Conservation (phyloP, 2,888 invertebrate species). For the Aspidapion aeneum region DNA sequence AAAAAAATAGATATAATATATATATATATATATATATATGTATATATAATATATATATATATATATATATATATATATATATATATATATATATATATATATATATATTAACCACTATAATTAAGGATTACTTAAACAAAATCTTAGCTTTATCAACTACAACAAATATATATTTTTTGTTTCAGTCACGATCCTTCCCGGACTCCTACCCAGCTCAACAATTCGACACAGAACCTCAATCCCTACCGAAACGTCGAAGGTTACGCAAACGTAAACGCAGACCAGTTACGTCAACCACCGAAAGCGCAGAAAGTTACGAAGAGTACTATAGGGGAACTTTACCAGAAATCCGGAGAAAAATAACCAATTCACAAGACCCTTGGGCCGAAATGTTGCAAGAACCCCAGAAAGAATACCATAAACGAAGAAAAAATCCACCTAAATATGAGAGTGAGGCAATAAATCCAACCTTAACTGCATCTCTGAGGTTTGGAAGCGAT, state of each 20-base stretch:
- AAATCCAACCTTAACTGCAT: neutral
- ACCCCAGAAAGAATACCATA: conserved; percentile 30
- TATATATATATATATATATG: too few relatives aligned
- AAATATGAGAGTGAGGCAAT: conserved; percentile 20
- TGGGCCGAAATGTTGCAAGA: conserved; percentile 41
- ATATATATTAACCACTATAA: too few relatives aligned
- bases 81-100: too few relatives aligned
- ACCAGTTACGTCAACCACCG: conserved; percentile 44
- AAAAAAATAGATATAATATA: too few relatives aligned
- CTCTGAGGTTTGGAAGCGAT: neutral
- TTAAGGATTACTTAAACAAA: too few relatives aligned
- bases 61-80: too few relatives aligned
- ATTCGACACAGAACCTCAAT: neutral
- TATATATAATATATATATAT: too few relatives aligned
- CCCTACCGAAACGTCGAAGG: conserved; percentile 46
- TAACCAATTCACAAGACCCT: conserved; percentile 24
- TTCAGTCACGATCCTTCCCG: conserved; percentile 39
- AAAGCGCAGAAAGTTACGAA: conserved; percentile 20
- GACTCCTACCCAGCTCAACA: neutral
- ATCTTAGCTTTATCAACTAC: too few relatives aligned
- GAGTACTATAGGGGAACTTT: neutral
- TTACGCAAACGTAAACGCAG: conserved; percentile 60
- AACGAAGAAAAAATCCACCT: conserved; percentile 38
- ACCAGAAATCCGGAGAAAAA: neutral
- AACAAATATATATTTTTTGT: too few relatives aligned